Evolutionary conservation across 2,113 vertebrate genomes (phyloP).

Genomic region (Calypte anna): DNA sequence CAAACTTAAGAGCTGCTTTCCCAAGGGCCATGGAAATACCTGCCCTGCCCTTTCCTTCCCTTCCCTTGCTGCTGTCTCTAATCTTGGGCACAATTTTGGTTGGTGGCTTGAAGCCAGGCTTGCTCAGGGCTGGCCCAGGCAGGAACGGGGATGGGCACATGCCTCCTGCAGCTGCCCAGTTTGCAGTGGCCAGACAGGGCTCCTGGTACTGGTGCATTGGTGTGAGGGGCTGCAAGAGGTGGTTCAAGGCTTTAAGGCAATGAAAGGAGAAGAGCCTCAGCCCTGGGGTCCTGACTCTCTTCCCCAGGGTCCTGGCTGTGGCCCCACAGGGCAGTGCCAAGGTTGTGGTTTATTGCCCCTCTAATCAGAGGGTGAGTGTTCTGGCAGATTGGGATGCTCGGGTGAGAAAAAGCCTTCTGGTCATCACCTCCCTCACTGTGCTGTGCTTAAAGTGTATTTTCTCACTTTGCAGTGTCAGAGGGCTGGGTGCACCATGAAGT

Average conservation of each 20-base stretch:
- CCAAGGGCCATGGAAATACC: not conserved
- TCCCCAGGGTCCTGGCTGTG: fast-evolving
- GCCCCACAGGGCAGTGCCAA: fast-evolving
- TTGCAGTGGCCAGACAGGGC: not conserved
- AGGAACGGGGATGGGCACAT: not conserved
- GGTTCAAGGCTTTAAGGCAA: not conserved
- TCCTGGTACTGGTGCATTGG: not conserved
- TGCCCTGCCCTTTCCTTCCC: not conserved
- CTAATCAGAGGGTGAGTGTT: fast-evolving
- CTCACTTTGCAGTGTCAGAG: conserved; percentile 25
- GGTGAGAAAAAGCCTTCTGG: not conserved
- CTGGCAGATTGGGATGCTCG: conserved; percentile 3
- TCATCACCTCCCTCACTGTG: not conserved
- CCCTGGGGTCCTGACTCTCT: not conserved
- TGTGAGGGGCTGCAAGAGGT: not conserved
- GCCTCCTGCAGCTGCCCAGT: not conserved
- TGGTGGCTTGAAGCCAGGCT: not conserved
- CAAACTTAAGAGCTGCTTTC: not conserved
- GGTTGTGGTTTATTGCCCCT: fast-evolving
- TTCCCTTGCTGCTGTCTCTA: not conserved
- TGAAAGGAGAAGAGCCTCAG: not conserved
- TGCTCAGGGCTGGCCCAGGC: not conserved
- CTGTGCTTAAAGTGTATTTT: not conserved
- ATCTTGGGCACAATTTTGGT: not conserved
- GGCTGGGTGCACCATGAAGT: not conserved